These are phyloP conservation scores for Berghia stephanieae DNA, from an alignment of 1,140 invertebrate species.

Conservation along the genomic window DNA sequence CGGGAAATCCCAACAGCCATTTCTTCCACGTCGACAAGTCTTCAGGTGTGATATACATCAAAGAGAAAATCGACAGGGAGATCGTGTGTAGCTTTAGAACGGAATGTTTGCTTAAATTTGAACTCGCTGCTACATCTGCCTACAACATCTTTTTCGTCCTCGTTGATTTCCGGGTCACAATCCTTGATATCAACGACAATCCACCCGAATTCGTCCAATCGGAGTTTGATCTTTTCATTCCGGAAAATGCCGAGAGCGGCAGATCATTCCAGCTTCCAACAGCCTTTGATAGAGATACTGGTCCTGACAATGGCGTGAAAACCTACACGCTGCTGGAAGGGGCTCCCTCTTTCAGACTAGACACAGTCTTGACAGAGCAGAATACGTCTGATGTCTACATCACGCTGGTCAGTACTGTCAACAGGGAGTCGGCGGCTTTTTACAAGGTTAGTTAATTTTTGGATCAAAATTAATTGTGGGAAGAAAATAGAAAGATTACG, in stretches of 20 bases:
- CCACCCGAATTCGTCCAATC: slow-evolving; percentile 81
- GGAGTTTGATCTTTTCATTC: slow-evolving; percentile 71
- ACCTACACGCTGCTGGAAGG: slow-evolving; percentile 39
- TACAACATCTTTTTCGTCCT: slow-evolving; percentile 28
- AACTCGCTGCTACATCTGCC: slow-evolving; percentile 25
- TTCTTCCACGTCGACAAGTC: slow-evolving; percentile 87
- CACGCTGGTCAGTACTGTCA: slow-evolving; percentile 37
- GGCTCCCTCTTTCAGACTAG: slow-evolving; percentile 39
- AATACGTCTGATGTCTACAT: slow-evolving; percentile 44
- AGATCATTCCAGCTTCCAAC: slow-evolving; percentile 36
- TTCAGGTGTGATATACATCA: slow-evolving; percentile 80
- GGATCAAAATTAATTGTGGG: too few relatives aligned
- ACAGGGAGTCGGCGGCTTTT: slow-evolving; percentile 42
- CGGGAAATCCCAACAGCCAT: slow-evolving; percentile 34
- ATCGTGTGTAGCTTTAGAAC: slow-evolving; percentile 45
- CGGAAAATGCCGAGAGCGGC: slow-evolving; percentile 37
- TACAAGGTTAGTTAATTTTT: slow-evolving; percentile 43
- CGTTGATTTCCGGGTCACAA: slow-evolving; percentile 76
- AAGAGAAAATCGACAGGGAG: slow-evolving; percentile 38
- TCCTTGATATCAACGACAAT: slow-evolving; percentile 93
- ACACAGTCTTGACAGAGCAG: slow-evolving; percentile 40
- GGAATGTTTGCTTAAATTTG: slow-evolving; percentile 41
- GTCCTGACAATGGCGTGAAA: slow-evolving; percentile 37
- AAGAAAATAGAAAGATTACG: too few relatives aligned
- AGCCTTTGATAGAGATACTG: slow-evolving; percentile 41